These are phyloP conservation scores for Alsophila aescularia DNA, from an alignment of 2,888 invertebrate genomes.

Conservation along the genomic window DNA sequence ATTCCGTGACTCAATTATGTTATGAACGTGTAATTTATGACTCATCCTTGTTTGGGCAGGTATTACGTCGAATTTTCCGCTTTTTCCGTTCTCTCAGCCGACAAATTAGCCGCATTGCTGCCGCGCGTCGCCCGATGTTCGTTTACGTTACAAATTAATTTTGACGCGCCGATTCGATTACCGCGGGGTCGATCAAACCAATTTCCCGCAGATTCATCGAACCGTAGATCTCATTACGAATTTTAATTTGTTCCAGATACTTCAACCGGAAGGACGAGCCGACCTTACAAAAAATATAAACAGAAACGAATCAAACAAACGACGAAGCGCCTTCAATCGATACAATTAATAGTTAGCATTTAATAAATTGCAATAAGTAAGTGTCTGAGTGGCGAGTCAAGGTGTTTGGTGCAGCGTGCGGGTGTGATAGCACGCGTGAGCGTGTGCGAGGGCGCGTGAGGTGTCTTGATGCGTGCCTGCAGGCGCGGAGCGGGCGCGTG, in stretches of 20 bases:
- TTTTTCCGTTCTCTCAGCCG: constrained; percentile 21
- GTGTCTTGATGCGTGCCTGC: constrained; percentile 33
- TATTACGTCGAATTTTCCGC: constrained; percentile 18
- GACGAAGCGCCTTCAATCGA: constrained; percentile 77
- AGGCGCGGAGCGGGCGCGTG: constrained; percentile 37
- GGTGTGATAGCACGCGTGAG: constrained; percentile 23
- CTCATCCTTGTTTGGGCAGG: constrained; percentile 30
- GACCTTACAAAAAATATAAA: constrained; percentile 44
- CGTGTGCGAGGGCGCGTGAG: constrained; percentile 19
- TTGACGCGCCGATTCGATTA: constrained; percentile 52
- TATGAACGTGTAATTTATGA: constrained; percentile 40
- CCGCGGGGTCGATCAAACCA: constrained; percentile 54
- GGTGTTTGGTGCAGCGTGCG: constrained; percentile 41
- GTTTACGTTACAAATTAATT: constrained; percentile 52
- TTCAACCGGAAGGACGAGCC: constrained; percentile 55
- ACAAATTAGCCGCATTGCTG: constrained; percentile 25
- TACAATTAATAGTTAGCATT: constrained; percentile 64
- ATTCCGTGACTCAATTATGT: constrained; percentile 53
- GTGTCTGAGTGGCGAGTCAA: constrained; percentile 42
- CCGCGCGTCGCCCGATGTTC: constrained; percentile 25
- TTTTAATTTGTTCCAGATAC: constrained; percentile 76
- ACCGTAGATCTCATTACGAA: constrained; percentile 52
- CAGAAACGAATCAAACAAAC: constrained; percentile 57
- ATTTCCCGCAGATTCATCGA: constrained; percentile 52
- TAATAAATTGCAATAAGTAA: constrained; percentile 39